Conservation (phyloP, 1,140 invertebrate genomes). For the Drosophila prosaltans region DNA sequence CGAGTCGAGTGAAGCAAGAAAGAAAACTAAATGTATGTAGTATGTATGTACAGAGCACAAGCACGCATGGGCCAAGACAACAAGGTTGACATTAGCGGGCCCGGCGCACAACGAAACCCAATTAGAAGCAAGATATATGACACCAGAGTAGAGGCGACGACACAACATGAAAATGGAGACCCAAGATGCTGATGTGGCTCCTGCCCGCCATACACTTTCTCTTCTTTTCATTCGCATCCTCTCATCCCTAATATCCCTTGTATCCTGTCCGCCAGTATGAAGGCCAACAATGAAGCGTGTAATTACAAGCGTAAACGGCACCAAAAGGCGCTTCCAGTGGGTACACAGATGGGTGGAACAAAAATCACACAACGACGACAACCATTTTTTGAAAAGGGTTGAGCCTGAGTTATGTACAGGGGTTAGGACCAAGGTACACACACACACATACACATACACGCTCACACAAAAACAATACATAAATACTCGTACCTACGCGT, state of each 20-base stretch:
- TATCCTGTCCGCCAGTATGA: conserved; percentile 18
- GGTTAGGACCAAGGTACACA: conserved; percentile 45
- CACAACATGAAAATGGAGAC: conserved; percentile 78
- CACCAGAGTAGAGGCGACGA: conserved; percentile 77
- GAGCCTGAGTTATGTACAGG: conserved; percentile 59
- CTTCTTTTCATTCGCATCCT: not conserved
- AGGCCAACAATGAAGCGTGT: conserved; percentile 82
- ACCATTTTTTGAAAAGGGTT: conserved; percentile 78
- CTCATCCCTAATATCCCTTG: conserved; percentile 4
- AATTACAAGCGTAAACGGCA: conserved; percentile 81
- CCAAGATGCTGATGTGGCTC: conserved; percentile 19
- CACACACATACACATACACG: conserved; percentile 34
- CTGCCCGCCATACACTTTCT: conserved; percentile 16
- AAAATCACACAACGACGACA: conserved; percentile 76
- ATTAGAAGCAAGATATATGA: conserved; percentile 79
- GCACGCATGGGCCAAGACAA: conserved; percentile 53
- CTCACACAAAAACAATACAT: not conserved
- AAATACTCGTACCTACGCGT: conserved; percentile 57
- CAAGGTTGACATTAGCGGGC: conserved; percentile 78
- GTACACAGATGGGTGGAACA: conserved; percentile 33
- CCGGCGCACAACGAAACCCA: conserved; percentile 76
- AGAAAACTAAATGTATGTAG: not conserved
- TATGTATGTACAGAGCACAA: not conserved
- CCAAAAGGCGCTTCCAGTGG: conserved; percentile 55
- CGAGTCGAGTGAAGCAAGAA: conserved; percentile 24